Evolutionary conservation across 2,888 invertebrate species (phyloP).

Genomic region (Theretra japonica): DNA sequence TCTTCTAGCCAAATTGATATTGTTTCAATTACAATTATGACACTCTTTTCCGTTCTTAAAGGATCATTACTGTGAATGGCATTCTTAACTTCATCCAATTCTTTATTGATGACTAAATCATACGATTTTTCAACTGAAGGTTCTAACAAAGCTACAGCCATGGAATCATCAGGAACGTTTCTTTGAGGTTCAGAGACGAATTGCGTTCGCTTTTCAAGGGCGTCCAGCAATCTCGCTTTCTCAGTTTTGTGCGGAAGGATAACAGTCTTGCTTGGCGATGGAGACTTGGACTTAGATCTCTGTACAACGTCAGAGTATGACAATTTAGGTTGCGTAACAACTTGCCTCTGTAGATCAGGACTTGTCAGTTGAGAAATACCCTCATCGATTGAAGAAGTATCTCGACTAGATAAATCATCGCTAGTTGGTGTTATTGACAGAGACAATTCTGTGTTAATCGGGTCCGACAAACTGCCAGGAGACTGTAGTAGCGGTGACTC

Average conservation of each 20-base stretch:
- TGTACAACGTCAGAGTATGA: conserved; percentile 81
- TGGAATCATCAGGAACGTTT: conserved; percentile 57
- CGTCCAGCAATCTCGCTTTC: conserved; percentile 67
- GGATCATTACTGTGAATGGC: conserved; percentile 86
- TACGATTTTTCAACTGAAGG: conserved; percentile 77
- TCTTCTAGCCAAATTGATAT: conserved; percentile 94
- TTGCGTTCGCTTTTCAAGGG: conserved; percentile 73
- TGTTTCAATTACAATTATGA: conserved; percentile 91
- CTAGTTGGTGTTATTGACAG: conserved; percentile 75
- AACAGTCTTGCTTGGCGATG: conserved; percentile 72
- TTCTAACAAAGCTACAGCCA: conserved; percentile 70
- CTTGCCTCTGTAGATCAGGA: conserved; percentile 54
- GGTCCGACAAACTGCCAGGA: conserved; percentile 80
- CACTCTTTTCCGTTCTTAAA: conserved; percentile 86
- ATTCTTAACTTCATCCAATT: conserved; percentile 83
- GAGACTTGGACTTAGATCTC: conserved; percentile 80
- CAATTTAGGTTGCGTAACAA: conserved; percentile 57
- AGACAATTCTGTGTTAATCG: conserved; percentile 79
- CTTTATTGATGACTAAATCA: conserved; percentile 84
- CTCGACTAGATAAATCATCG: conserved; percentile 72
- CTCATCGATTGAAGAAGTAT: conserved; percentile 76
- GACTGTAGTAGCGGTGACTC: conserved; percentile 68
- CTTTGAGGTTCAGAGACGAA: conserved; percentile 59
- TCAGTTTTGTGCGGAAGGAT: conserved; percentile 60
- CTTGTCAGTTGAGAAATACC: conserved; percentile 76